A percentile compares a stretch with the other conserved stretches of the same genome.
These are phyloP conservation scores for Dicrostonyx torquatus DNA, from an alignment of 2,797 vertebrate species.

Conservation along the genomic window DNA sequence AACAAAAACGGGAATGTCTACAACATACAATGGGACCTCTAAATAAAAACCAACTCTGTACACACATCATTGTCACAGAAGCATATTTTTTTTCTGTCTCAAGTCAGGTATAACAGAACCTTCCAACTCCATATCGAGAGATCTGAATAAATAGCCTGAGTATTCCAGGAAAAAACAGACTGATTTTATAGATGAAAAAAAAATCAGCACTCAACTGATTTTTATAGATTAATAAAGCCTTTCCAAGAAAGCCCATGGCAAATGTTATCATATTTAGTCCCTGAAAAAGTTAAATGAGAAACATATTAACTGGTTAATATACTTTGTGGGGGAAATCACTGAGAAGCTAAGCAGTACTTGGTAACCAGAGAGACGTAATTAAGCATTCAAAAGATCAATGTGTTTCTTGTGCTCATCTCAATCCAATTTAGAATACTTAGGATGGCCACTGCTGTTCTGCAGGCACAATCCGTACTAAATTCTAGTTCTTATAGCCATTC, in stretches of 20 bases:
- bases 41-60: conserved; percentile 36
- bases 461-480: neutral
- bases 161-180: conserved; percentile 59
- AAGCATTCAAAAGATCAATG: neutral
- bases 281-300: conserved; percentile 44
- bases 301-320: neutral
- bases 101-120: conserved; percentile 31
- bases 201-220: conserved; percentile 17
- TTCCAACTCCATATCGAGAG: conserved; percentile 8
- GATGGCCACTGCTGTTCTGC: neutral
- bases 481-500: neutral
- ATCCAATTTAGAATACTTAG: neutral
- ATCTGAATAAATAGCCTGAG: conserved; percentile 48
- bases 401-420: neutral
- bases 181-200: conserved; percentile 37
- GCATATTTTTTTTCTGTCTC: conserved; percentile 13
- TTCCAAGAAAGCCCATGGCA: conserved; percentile 47
- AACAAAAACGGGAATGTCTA: conserved; percentile 15
- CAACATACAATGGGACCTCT: conserved; percentile 44
- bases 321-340: conserved; percentile 34
- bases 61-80: neutral
- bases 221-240: conserved; percentile 34
- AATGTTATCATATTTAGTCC: neutral
- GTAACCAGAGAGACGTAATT: neutral
- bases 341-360: neutral